Conservation (phyloP, 2,888 invertebrate species). For the Lymantria monacha region DNA sequence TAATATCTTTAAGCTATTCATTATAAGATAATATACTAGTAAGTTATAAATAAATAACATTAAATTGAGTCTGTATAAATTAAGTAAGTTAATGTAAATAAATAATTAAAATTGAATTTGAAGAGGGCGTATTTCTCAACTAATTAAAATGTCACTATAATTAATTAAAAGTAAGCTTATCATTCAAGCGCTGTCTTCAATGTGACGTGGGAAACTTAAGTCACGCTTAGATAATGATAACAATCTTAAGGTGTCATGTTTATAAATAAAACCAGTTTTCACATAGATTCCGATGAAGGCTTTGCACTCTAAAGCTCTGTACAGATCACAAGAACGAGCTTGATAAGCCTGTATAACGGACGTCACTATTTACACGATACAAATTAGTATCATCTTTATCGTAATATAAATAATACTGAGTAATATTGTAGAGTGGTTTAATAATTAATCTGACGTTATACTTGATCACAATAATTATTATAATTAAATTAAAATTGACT, state of each 20-base stretch:
- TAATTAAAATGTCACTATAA: not conserved
- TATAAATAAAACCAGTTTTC: not conserved
- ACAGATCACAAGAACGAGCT: not conserved
- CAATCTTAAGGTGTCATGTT: not conserved
- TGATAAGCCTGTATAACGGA: not conserved
- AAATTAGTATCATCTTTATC: not conserved
- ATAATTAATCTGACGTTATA: too few relatives aligned
- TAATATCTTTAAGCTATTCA: too few relatives aligned
- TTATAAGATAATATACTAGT: too few relatives aligned
- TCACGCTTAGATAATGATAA: not conserved
- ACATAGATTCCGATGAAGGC: not conserved
- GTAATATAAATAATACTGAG: not conserved
- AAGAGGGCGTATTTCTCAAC: not conserved
- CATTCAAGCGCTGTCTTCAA: not conserved
- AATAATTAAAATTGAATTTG: not conserved
- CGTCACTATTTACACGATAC: not conserved
- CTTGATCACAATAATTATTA: too few relatives aligned
- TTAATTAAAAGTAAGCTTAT: not conserved
- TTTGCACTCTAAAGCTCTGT: not conserved
- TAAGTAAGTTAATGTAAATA: not conserved
- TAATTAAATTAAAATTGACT: too few relatives aligned
- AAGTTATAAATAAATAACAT: too few relatives aligned
- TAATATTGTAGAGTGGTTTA: too few relatives aligned
- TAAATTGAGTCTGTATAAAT: too few relatives aligned
- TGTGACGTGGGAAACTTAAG: not conserved